Base-by-base conservation (phyloP, 2,888 invertebrate genomes). In the Enchytraeus crypticus region DNA sequence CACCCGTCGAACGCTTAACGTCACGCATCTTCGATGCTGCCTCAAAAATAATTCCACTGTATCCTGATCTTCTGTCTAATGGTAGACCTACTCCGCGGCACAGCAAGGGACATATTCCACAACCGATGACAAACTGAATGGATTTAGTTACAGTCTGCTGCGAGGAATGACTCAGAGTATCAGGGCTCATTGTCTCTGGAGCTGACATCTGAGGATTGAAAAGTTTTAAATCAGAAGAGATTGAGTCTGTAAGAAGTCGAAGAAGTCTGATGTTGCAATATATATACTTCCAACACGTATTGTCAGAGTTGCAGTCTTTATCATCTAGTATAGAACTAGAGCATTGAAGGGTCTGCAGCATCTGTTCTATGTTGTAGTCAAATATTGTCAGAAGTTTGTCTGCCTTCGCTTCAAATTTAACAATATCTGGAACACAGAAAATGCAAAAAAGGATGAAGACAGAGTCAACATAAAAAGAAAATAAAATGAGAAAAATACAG, bases 91-190 rank as follows among this genome's bases (percentile, higher is more conserved):
- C 79, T 1, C 86, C 87, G 33, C 85, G 84, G 67, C 85, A 79
- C 33, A 89, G 77, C 73, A 85, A 84, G 18, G 85, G 84, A 62
- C 84, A 81, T 61, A 89, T 81, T 51, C 88, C 88, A 62, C 88
- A 78, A 43, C 83, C 84, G 29, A 85, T 79, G 49, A 86, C 73
- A 65, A 87, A 80, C 76, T 87, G 84, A 66, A 87, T 79, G 68
- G 84, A 82, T 49, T 82, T 81, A 71, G 84, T 82, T 4, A 89
- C 71, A n/a, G 80, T 76, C 76, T 84, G 85, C 70, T 85, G 85
- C 74, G 88, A 84, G 69, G 83, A 84, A 0, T 88, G 84, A 76
- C 86, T 88, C 51, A 89, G 79, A 21, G 72, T 67, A 61, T 74
- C 74, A 8, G 71, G 69, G 3, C 70, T 64, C 46, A 71, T 64